phyloP scores from a whole-genome alignment of 2,113 vertebrate genomes.

The Saimiri boliviensis region DNA sequence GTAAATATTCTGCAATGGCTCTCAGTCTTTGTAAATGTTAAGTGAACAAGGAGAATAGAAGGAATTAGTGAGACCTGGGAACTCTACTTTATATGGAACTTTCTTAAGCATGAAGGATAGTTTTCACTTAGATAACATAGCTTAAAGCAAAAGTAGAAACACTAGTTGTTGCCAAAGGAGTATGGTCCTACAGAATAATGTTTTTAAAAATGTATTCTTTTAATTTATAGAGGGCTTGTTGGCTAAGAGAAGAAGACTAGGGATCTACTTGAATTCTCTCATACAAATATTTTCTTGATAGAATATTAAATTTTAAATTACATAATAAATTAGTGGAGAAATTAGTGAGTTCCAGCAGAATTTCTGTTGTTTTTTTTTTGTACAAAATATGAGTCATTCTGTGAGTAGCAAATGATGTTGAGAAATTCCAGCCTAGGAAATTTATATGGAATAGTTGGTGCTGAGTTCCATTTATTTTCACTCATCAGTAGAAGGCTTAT shows the following conservation, averaged over 20 bases:
- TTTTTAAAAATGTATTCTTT: neutral
- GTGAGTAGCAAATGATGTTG: conserved; percentile 22
- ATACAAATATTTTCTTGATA: conserved; percentile 30
- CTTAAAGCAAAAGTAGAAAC: conserved; percentile 3
- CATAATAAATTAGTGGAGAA: conserved; percentile 22
- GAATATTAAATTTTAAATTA: conserved; percentile 40
- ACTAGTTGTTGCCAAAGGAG: neutral
- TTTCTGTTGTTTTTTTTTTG: conserved; percentile 17
- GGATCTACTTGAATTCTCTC: neutral
- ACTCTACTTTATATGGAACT: neutral
- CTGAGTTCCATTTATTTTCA: conserved; percentile 36
- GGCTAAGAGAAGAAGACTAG: neutral
- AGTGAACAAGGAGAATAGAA: neutral
- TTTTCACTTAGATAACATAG: conserved; percentile 25
- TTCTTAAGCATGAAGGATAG: neutral
- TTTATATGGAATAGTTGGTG: neutral
- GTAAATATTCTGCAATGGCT: neutral
- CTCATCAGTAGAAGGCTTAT: conserved; percentile 24
- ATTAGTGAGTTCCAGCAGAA: neutral
- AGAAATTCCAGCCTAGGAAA: neutral
- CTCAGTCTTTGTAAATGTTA: neutral
- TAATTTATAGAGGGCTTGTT: neutral
- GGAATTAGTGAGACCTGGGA: neutral
- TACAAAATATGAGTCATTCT: conserved; percentile 9
- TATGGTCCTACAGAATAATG: neutral